A percentile compares a stretch with the other conserved stretches of the same genome.
Evolutionary conservation across 2,113 vertebrate species (phyloP).

Genomic region (Todiramphus saurophagus): DNA sequence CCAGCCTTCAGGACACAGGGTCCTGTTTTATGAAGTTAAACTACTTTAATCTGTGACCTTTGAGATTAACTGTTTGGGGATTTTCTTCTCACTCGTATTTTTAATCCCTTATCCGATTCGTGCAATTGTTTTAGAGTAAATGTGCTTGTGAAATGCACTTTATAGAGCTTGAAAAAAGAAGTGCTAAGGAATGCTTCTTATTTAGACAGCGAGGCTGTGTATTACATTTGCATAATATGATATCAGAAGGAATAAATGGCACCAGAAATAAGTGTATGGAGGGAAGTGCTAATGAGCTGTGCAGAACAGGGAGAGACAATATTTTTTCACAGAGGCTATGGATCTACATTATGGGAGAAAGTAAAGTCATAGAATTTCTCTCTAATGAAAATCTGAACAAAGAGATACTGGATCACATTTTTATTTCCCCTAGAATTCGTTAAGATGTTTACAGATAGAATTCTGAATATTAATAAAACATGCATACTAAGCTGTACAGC

Average conservation of each 20-base stretch:
- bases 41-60: slow-evolving; percentile 41
- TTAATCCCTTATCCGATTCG: neutral
- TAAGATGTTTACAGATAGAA: slow-evolving; percentile 21
- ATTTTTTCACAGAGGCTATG: slow-evolving; percentile 28
- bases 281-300: slow-evolving; percentile 58
- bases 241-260: slow-evolving; percentile 65
- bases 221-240: slow-evolving; percentile 60
- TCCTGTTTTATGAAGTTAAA: slow-evolving; percentile 44
- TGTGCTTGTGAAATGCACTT: slow-evolving; percentile 29
- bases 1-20: slow-evolving; percentile 17
- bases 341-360: neutral
- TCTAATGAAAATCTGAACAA: slow-evolving; percentile 31
- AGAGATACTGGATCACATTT: neutral
- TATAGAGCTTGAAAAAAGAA: slow-evolving; percentile 30
- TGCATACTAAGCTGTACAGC: neutral
- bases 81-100: slow-evolving; percentile 28
- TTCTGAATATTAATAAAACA: slow-evolving; percentile 39
- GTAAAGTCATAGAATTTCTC: neutral
- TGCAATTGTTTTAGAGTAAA: slow-evolving; percentile 45
- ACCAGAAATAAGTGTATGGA: slow-evolving; percentile 44
- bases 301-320: slow-evolving; percentile 33
- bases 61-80: slow-evolving; percentile 36
- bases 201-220: slow-evolving; percentile 53
- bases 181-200: slow-evolving; percentile 43
- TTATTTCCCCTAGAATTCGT: neutral